Base-by-base conservation (phyloP, 2,113 vertebrate genomes). In the Aptenodytes patagonicus region DNA sequence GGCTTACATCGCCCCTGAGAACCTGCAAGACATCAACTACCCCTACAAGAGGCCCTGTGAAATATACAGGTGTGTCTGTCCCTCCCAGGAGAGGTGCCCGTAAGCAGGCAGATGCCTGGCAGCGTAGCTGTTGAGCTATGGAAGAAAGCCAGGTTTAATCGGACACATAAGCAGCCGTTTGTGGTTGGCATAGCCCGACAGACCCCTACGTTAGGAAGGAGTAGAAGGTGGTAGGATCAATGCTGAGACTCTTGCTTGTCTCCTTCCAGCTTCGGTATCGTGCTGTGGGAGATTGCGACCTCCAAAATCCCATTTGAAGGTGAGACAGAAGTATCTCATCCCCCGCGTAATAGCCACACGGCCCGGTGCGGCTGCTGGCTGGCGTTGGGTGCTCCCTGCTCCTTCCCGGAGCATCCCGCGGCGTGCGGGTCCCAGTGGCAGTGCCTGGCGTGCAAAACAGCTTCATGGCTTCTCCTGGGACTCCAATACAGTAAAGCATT, bases 281-380 rank as follows among this genome's bases (percentile, higher is more conserved):
- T 99, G 69, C 95, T 99, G 95, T 99, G 99, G 98, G 99, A 99
- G 97, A 98, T 99, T 8, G 96, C 97, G 22, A 99, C 98, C 32
- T 97, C 98, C 42, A 97, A 96, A 70, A 96, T 93, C 87, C 99
- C 99, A 4, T 99, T 99, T 96, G 91, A 98, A 97, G 99, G 99
- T 99, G 70, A 97, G 97, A 86, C 36, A 68, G 8, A 7, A 55
- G 25, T 15, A 34, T 17, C 9, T 47, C 13, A 3, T 24, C 10
- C 29, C 61, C 57, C 28, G 17, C 0, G 0, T 51, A 31, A 77
- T 77, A 51, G 36, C 31, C 38, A 66, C 21, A 5, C 0, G 0
- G 31, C 14, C 40, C 5, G 5, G 22, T 6, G 32, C 0, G 0
- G 49, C 14, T 90, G 68, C 51, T 40, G 46, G 18, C 58, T 47